These are phyloP conservation scores for Lochmaea crataegi DNA, from an alignment of 2,888 invertebrate genomes.

Conservation along the genomic window DNA sequence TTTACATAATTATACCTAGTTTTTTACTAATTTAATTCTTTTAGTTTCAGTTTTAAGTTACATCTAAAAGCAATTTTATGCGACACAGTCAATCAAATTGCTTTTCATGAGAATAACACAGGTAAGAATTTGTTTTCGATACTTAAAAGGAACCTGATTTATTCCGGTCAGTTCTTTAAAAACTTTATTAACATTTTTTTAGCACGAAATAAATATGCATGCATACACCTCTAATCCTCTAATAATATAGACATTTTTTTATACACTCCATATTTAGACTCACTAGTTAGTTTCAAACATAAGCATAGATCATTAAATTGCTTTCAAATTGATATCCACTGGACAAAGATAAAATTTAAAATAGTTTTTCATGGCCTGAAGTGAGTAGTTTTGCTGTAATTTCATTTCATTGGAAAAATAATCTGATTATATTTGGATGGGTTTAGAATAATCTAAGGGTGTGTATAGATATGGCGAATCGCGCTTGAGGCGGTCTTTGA, in stretches of 20 bases:
- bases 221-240: background rate
- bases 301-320: no score
- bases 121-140: constrained; percentile 48
- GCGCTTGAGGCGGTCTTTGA: no score
- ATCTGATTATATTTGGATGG: no score
- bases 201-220: background rate
- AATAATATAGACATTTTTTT: no score
- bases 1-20: background rate
- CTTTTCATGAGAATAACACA: constrained; percentile 47
- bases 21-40: constrained; percentile 61
- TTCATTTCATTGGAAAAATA: no score
- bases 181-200: constrained; percentile 49
- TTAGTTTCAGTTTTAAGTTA: constrained; percentile 67
- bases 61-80: constrained; percentile 62
- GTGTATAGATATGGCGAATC: no score
- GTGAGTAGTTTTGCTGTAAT: no score
- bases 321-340: background rate
- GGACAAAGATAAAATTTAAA: background rate
- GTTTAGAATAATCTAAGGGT: no score
- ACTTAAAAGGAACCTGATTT: constrained; percentile 16
- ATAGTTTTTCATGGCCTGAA: no score
- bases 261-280: no score
- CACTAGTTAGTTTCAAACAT: no score
- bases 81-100: constrained; percentile 49
- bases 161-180: constrained; percentile 10